A percentile compares a stretch with the other conserved stretches of the same genome.
These are phyloP conservation scores for Tetanocera ferruginea DNA, from an alignment of 2,888 invertebrate species.

Conservation along the genomic window DNA sequence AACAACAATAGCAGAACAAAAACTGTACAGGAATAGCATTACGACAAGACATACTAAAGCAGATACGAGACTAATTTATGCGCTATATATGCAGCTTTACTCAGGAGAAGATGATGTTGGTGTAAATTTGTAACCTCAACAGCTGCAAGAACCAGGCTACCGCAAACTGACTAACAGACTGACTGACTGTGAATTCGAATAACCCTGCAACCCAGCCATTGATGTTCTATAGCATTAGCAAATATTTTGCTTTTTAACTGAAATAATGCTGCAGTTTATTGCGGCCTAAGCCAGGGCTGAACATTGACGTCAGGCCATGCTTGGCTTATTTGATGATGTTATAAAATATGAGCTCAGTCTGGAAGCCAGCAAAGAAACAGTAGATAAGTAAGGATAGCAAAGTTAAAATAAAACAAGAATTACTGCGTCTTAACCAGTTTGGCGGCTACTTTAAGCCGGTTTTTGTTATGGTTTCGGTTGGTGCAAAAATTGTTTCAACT, in stretches of 20 bases:
- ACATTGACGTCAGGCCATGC: no score
- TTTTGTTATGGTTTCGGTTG: neutral
- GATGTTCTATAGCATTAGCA: no score
- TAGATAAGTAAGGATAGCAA: neutral
- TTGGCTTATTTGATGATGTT: no score
- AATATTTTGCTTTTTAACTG: no score
- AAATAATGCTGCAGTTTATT: no score
- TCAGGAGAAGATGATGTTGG: neutral
- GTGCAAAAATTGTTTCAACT: no score
- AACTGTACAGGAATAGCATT: neutral
- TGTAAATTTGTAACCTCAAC: slow-evolving; percentile 15
- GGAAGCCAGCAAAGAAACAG: no score
- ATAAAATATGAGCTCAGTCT: no score
- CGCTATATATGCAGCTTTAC: neutral
- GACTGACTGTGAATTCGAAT: no score
- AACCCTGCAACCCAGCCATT: no score
- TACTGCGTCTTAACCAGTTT: slow-evolving; percentile 6
- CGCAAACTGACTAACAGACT: no score
- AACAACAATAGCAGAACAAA: neutral
- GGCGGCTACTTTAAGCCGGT: slow-evolving; percentile 18
- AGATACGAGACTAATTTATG: slow-evolving; percentile 11
- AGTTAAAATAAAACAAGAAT: neutral
- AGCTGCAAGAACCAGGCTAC: slow-evolving; percentile 7
- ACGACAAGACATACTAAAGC: neutral
- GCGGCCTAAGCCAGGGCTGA: no score